Base-by-base conservation (phyloP, 53 echinoderm and acorn worm genomes). In the Crossaster papposus region DNA sequence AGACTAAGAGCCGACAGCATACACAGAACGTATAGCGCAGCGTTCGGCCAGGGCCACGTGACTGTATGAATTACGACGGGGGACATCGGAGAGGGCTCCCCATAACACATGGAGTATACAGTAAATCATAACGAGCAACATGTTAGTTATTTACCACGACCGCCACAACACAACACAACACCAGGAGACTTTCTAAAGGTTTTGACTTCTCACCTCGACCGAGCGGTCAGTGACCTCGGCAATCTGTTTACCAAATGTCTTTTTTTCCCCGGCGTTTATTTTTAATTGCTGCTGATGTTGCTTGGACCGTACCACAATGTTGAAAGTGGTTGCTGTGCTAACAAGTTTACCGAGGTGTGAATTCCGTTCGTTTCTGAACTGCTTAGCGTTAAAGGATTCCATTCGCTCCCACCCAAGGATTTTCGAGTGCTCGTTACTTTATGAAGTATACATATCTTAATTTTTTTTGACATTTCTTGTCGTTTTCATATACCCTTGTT, bases 191-290 rank as follows among this genome's bases (percentile, higher is more conserved):
- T 84, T 58, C 5, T 44, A 44, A 44, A 58, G 22, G 72, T 71
- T 51, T n/a, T 77, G 87, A 87, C 87, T 75, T 76, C 75, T 87
- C 87, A 77, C 87, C 87, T 87, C 76, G 87, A 75, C 87, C 87
- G 75, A 55, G 87, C 87, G 87, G 87, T 87, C 87, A 87, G 17
- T 72, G 87, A 87, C 87, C 87, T 58, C 17, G 75, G 35, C n/a
- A 87, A 87, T 63, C 75, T 87, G 72, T 87, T 87, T 87, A 87
- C 87, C 75, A 87, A 82, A 75, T 87, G 71, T 18, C 55, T 37
- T 29, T 30, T 54, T 72, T 82, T 14, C 36, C n/a, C n/a, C 2
- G 50, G 51, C 50, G 50, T 32, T 77, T 44, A 7, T 44, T 85
- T 84, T 87, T 87, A 87, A 87, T 87, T 87, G 87, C 74, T 87